These are phyloP conservation scores for Ptychodera flava DNA, from an alignment of 35 echinoderm and acorn worm species.

Conservation along the genomic window DNA sequence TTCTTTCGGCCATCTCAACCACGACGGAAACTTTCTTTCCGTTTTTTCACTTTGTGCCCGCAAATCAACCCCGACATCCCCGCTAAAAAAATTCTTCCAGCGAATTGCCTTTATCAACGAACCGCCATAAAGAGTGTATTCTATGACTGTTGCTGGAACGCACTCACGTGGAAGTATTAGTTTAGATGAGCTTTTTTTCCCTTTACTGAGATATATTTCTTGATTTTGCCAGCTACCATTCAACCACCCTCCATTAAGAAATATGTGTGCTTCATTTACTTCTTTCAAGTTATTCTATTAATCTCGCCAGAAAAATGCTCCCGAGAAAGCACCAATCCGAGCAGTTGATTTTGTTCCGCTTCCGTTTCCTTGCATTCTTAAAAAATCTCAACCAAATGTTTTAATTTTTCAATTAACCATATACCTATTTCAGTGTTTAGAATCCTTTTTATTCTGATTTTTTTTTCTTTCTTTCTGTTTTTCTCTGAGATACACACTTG, in stretches of 20 bases:
- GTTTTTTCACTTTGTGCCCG: no score
- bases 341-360: neutral
- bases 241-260: neutral
- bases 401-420: neutral
- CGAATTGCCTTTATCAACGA: neutral
- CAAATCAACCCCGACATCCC: neutral
- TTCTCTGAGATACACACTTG: no score
- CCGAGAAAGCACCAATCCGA: neutral
- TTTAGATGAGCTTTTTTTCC: neutral
- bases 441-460: no score
- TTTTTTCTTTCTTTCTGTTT: no score
- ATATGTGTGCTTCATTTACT: neutral
- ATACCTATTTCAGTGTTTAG: no score
- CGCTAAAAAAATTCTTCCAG: neutral
- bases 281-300: neutral
- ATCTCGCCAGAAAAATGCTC: neutral
- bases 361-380: neutral
- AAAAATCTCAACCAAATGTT: neutral
- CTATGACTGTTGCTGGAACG: neutral
- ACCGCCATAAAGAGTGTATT: neutral
- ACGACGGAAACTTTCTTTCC: neutral
- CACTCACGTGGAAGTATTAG: neutral
- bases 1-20: neutral
- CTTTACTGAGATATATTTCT: neutral
- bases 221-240: neutral